A percentile compares a stretch with the other conserved stretches of the same genome.
Evolutionary conservation across 2,797 vertebrate genomes (phyloP).

Genomic region (Acomys russatus): DNA sequence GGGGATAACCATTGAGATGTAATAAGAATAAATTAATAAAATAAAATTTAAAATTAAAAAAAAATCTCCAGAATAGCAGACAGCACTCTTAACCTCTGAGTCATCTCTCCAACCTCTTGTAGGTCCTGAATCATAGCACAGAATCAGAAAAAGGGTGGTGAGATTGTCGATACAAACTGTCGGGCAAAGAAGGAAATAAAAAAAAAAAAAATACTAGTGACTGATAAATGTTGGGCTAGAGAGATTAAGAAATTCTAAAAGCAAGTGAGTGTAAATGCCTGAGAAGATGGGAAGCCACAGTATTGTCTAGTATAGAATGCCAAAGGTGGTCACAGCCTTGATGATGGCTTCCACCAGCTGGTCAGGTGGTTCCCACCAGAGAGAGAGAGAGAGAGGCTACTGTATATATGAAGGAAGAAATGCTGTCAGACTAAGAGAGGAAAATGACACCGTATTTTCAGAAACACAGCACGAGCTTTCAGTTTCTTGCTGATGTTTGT

Average conservation of each 20-base stretch:
- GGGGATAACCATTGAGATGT: too few relatives aligned
- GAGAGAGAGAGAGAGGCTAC: too few relatives aligned
- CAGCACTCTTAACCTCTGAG: too few relatives aligned
- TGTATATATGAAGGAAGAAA: not conserved
- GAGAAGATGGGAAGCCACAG: not conserved
- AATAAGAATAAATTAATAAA: too few relatives aligned
- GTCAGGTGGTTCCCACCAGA: not conserved
- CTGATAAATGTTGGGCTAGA: not conserved
- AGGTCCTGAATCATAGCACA: not conserved
- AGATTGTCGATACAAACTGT: not conserved
- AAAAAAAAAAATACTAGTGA: not conserved
- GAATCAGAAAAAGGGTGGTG: not conserved
- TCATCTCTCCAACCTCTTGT: not conserved
- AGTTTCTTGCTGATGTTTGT: not conserved
- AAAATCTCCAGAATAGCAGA: too few relatives aligned
- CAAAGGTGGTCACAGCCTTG: not conserved
- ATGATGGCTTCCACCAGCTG: slow-evolving; percentile 1
- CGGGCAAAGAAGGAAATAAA: not conserved
- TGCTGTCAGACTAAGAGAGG: not conserved
- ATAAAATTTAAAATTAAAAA: too few relatives aligned
- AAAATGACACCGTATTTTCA: slow-evolving; percentile 27
- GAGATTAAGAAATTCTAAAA: not conserved
- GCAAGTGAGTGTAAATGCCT: not conserved
- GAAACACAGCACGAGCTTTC: not conserved
- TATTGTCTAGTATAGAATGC: not conserved